Evolutionary conservation across 2,113 vertebrate species (phyloP).

Genomic region (Pseudonaja textilis): DNA sequence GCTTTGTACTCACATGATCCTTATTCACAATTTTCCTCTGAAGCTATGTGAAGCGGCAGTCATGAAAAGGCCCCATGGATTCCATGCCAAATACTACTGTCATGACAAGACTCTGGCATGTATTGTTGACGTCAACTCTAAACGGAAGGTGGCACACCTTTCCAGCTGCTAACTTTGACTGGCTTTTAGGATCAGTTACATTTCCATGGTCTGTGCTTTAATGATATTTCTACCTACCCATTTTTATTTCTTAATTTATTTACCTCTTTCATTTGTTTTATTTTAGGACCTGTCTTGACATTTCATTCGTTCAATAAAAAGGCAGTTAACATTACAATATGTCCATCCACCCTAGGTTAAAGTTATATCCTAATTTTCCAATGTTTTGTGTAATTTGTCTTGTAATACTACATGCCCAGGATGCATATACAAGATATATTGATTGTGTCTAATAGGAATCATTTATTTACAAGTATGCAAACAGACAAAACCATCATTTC

Average conservation of each 20-base stretch:
- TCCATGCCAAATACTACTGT: background rate
- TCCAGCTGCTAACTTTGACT: background rate
- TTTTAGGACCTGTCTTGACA: background rate
- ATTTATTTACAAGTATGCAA: background rate
- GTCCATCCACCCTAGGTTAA: background rate
- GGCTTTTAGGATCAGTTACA: background rate
- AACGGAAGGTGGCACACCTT: background rate
- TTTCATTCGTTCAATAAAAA: background rate
- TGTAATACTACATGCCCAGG: background rate
- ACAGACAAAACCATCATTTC: background rate
- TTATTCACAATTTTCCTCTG: background rate
- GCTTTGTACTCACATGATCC: background rate
- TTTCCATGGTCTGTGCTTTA: background rate
- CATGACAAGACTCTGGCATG: background rate
- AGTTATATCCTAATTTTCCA: background rate
- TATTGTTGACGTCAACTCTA: background rate
- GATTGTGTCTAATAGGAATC: background rate
- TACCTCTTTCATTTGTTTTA: background rate
- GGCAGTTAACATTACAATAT: background rate
- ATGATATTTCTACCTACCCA: background rate
- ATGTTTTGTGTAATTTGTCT: background rate
- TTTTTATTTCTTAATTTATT: background rate
- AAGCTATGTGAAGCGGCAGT: background rate
- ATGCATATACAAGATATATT: background rate
- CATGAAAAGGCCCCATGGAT: background rate